Percentiles rank a stretch among this genome's conserved stretches.
Conservation (phyloP, 1,140 invertebrate genomes). For the Temnothorax nylanderi region DNA sequence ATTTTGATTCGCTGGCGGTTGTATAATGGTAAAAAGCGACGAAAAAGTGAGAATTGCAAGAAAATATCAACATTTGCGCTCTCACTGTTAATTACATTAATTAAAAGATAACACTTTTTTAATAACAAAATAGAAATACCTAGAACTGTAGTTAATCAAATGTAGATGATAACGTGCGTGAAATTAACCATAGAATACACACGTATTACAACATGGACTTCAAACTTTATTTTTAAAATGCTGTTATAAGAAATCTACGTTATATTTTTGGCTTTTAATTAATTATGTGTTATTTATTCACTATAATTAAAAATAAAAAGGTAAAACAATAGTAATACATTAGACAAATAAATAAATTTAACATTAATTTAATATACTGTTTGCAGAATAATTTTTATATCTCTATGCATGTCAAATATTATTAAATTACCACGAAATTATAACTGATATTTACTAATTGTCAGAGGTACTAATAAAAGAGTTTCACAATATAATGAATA, state of each 20-base stretch:
- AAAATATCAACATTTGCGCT: background rate
- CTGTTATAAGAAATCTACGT: background rate
- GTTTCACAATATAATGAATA: background rate
- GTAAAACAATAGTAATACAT: background rate
- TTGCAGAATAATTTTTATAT: background rate
- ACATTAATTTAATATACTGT: slow-evolving; percentile 7
- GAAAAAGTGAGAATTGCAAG: background rate
- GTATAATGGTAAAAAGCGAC: background rate
- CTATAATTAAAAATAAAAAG: background rate
- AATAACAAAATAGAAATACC: slow-evolving; percentile 4
- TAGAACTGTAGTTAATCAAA: background rate
- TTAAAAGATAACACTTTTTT: slow-evolving; percentile 29
- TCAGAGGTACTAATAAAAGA: background rate
- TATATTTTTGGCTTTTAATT: background rate
- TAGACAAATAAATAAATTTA: background rate
- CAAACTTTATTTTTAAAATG: background rate
- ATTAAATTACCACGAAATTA: background rate
- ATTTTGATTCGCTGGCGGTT: background rate
- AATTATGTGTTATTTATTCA: background rate
- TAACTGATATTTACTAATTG: background rate
- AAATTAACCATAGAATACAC: background rate
- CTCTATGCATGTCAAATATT: no score
- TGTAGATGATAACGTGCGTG: background rate
- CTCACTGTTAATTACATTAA: slow-evolving; percentile 4
- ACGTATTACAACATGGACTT: background rate